Base-by-base conservation (phyloP, 2,888 invertebrate genomes). In the Heliconius cydno region DNA sequence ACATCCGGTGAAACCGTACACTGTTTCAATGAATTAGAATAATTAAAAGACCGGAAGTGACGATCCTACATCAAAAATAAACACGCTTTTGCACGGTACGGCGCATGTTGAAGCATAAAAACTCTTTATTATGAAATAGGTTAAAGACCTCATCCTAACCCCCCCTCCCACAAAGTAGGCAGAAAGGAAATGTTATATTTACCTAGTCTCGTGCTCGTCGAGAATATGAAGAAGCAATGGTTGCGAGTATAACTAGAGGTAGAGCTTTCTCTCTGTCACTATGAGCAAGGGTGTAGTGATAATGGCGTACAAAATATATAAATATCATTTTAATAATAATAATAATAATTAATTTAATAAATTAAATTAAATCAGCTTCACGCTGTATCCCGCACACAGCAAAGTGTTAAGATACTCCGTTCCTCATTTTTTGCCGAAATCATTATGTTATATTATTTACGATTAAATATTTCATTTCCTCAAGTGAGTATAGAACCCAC, bases 1-100 rank as follows among this genome's bases (percentile, higher is more conserved):
- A 67, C 76, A 79, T 84, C 84, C 84, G 84, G 83, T 83, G 83
- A 84, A 84, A 84, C 80, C 79, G 79, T 81, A 79, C 79, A 82
- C 78, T 79, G 81, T 81, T 79, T 80, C 78, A 80, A 78, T 82
- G 80, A 79, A 77, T 79, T 76, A 73, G 76, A 82, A 83, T 80
- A 83, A 84, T 82, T 83, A 83, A 81, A 80, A 68, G 78, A 75
- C 80, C 80, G 83, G 84, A 83, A 79, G 76, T 80, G 77, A 68
- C 75, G 70, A 67, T 78, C 78, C 66, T 67, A 66, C 57, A 72
- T 75, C 73, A 78, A 73, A 78, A 77, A 75, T 71, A 76, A 68
- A 82, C 68, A 76, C 65, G 67, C 72, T 76, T 79, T 79, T 77
- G 73, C 68, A 74, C 38, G 76, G 63, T 34, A 30, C 74, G 74